Evolutionary conservation across 2,888 invertebrate species (phyloP).

Genomic region (Melinaea menophilus): DNA sequence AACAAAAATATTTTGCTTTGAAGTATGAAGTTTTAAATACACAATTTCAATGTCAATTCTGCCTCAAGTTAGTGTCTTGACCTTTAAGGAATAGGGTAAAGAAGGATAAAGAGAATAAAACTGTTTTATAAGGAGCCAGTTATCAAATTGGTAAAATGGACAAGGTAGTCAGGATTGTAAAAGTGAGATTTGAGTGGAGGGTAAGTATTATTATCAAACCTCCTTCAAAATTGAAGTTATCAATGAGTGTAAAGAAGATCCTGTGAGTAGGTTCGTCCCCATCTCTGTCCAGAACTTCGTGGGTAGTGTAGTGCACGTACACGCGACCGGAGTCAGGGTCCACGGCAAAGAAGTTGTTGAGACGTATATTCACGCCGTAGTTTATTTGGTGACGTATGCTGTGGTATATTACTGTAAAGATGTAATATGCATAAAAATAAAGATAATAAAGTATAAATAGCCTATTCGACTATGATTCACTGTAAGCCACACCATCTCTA

Average conservation of each 20-base stretch:
- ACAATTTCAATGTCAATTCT: too few relatives aligned
- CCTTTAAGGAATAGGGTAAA: too few relatives aligned
- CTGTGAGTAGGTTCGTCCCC: constrained; percentile 61
- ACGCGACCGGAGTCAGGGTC: constrained; percentile 67
- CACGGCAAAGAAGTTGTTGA: constrained; percentile 73
- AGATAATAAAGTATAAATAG: not conserved
- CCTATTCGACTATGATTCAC: not conserved
- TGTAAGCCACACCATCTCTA: constrained; percentile 68
- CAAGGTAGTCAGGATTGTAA: not conserved
- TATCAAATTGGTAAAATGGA: too few relatives aligned
- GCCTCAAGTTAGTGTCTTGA: too few relatives aligned
- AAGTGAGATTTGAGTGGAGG: not conserved
- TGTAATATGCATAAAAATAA: not conserved
- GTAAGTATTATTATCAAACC: constrained; percentile 41
- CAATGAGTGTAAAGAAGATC: constrained; percentile 70
- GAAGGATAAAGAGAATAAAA: too few relatives aligned
- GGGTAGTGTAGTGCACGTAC: constrained; percentile 62
- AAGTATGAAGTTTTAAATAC: too few relatives aligned
- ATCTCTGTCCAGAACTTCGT: constrained; percentile 72
- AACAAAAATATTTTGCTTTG: too few relatives aligned
- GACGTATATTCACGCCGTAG: constrained; percentile 56
- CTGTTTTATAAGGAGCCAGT: too few relatives aligned
- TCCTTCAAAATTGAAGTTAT: constrained; percentile 72
- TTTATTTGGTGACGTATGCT: constrained; percentile 75
- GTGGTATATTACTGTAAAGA: constrained; percentile 65